Base-by-base conservation (phyloP, 2,797 vertebrate species). In the Melopsittacus undulatus region DNA sequence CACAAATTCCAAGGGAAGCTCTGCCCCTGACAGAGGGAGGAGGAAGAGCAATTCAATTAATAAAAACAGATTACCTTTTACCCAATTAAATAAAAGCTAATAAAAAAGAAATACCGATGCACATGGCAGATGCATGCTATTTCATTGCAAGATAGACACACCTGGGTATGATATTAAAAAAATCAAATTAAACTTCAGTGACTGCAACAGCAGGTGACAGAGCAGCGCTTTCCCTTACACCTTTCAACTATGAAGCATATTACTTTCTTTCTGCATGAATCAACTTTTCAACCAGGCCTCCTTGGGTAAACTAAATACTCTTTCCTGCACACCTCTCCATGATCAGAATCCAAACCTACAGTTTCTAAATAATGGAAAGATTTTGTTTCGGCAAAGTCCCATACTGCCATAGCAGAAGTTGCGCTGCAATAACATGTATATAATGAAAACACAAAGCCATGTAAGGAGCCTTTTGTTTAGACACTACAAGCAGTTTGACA, bases 81-180 rank as follows among this genome's bases (percentile, higher is more conserved):
- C 92, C 61, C 80, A 95, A 97, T 98, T 96, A 97, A 97, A 96
- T 96, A 97, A 96, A 97, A 97, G 91, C 87, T 92, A 97, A 95
- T 93, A 95, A 94, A 96, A 96, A 94, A 42, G 91, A 97, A 96
- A 95, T 69, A 75, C n/a, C 90, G 49, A 79, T 7, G 74, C 83
- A 91, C 64, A 29, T 46, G 92, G 94, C 94, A 97, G 97, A 97
- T 98, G 96, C 95, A 97, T 59, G 87, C 78, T 59, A 40, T 62
- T 95, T 92, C 75, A 38, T 36, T 95, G 78, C 66, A 69, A 92
- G 96, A 93, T 74, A 95, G 96, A 97, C 63, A 94, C 66, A 94
- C 88, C 95, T 96, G 95, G 97, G 96, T 67, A 82, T 10, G 88
- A 91, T 93, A 97, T 93, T 97, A 92, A 97, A 97, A 96, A 87